Conservation (phyloP, 2,113 vertebrate genomes). For the Xiphophorus couchianus region DNA sequence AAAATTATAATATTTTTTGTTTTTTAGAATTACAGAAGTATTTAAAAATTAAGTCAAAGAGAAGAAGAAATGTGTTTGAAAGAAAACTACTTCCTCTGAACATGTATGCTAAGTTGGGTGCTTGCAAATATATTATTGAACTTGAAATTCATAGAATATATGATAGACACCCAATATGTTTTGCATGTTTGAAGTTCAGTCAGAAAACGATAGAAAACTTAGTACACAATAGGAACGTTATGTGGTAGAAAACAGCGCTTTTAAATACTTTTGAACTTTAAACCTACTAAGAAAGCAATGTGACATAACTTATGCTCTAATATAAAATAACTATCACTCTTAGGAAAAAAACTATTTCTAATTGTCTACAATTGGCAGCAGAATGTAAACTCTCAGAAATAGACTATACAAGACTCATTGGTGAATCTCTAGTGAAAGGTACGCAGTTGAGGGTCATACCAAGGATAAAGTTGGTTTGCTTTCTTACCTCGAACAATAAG, state of each 20-base stretch:
- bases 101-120: too few species aligned
- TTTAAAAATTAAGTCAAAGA: too few species aligned
- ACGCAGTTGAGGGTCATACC: too few species aligned
- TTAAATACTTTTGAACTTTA: too few species aligned
- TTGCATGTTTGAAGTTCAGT: too few species aligned
- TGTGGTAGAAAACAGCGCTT: too few species aligned
- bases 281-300: neutral
- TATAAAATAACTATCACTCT: neutral
- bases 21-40: neutral
- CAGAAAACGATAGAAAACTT: too few species aligned
- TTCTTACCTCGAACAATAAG: slow-evolving; percentile 93
- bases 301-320: neutral
- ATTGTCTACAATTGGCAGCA: neutral
- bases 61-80: too few species aligned
- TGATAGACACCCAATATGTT: too few species aligned
- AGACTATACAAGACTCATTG: neutral
- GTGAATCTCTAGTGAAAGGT: neutral
- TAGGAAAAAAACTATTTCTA: neutral
- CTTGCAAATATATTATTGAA: too few species aligned
- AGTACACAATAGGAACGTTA: too few species aligned
- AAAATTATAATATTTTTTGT: neutral
- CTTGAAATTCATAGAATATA: neutral
- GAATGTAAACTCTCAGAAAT: neutral
- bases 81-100: too few species aligned
- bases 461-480: neutral